phyloP scores from a whole-genome alignment of 2,888 invertebrate species.

The Drosophila subquinaria region DNA sequence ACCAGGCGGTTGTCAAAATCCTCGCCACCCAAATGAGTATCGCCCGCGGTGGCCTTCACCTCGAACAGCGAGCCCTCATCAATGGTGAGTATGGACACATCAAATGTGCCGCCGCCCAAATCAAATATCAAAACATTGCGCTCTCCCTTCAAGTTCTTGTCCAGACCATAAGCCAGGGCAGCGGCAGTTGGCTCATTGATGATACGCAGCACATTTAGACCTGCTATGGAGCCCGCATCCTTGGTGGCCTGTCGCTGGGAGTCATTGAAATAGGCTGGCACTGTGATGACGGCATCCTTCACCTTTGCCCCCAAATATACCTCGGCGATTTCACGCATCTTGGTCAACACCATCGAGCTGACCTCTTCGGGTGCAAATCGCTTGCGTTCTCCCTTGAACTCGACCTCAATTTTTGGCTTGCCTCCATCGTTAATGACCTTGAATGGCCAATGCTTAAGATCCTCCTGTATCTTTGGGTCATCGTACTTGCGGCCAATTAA shows the following conservation, averaged over 20 bases:
- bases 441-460: conserved; percentile 95
- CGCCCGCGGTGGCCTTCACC: conserved; percentile 92
- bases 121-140: conserved; percentile 92
- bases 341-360: conserved; percentile 93
- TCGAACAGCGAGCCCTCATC: conserved; percentile 94
- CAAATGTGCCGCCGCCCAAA: conserved; percentile 95
- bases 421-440: conserved; percentile 88
- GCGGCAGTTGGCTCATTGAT: conserved; percentile 97
- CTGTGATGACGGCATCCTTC: conserved; percentile 92
- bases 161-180: conserved; percentile 93
- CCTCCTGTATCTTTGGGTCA: conserved; percentile 91
- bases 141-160: conserved; percentile 91
- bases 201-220: conserved; percentile 94
- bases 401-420: conserved; percentile 91
- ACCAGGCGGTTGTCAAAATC: conserved; percentile 93
- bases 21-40: conserved; percentile 92
- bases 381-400: conserved; percentile 91
- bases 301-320: conserved; percentile 91
- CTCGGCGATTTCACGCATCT: conserved; percentile 94
- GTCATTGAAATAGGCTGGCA: conserved; percentile 94
- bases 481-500: conserved; percentile 93
- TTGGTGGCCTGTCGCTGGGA: conserved; percentile 94
- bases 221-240: conserved; percentile 94
- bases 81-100: conserved; percentile 95
- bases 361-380: conserved; percentile 93